Conservation (phyloP, 2,113 vertebrate species). For the Castor canadensis region DNA sequence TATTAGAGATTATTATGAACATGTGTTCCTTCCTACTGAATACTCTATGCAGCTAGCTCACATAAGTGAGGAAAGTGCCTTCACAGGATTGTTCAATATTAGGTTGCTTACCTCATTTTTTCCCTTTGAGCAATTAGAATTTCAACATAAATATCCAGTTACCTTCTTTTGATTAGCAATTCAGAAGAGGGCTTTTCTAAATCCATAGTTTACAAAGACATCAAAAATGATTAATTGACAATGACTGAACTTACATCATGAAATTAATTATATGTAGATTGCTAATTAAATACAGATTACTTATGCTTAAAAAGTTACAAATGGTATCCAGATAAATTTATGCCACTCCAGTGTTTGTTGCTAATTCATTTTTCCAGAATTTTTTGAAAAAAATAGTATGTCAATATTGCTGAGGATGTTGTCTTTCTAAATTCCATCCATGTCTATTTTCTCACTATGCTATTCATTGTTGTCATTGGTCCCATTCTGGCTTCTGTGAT, state of each 20-base stretch:
- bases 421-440: background rate
- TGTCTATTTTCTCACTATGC: background rate
- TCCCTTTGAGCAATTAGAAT: background rate
- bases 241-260: background rate
- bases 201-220: constrained; percentile 50
- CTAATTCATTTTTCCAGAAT: background rate
- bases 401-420: background rate
- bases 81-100: background rate
- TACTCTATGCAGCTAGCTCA: background rate
- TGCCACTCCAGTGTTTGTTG: background rate
- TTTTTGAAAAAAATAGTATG: background rate
- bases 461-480: background rate
- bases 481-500: background rate
- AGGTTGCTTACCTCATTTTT: background rate
- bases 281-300: background rate
- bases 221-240: constrained; percentile 43
- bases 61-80: background rate
- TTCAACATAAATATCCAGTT: constrained; percentile 20
- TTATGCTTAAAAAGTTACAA: constrained; percentile 32
- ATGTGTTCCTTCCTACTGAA: background rate
- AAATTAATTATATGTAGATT: constrained; percentile 61
- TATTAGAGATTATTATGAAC: background rate
- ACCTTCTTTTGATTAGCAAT: background rate
- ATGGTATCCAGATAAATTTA: constrained; percentile 1
- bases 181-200: background rate